Evolutionary conservation across 2,888 invertebrate genomes (phyloP), one percentile per base, ranked within the genome.

Genomic region (Meganola albula): DNA sequence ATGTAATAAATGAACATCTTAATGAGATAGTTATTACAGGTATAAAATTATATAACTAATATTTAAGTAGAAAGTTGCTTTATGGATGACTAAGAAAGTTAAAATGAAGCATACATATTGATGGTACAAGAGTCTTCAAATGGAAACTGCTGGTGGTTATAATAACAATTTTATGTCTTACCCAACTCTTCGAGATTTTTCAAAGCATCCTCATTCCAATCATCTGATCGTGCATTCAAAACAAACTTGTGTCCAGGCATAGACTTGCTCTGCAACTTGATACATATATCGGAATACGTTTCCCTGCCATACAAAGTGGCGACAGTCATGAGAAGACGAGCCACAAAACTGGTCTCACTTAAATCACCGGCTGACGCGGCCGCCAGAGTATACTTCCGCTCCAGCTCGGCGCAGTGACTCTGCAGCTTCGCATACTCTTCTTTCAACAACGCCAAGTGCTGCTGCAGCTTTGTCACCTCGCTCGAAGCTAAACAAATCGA

Each of bases 401-500:
- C 95, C 13, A 97, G 74, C 55, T 96, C 95, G 4, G 90, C 90
- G 63, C 94, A 92, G 44, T 91, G 90, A 27, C 89, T 89, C 69
- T 97, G 96, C 14, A 98, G 86, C 75, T 95, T 96, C 4, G 95
- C 92, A 76, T 97, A 97, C 75, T 98, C 96, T 53, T 96, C 95
- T 59, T 95, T 92, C 41, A 98, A 87, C 37, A 98, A 87, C 34
- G 91, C 78, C 46, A 98, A 85, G 71, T 97, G 97, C 70, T 95
- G 95, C 73, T 96, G 95, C 54, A 92, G 84, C 74, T 92, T 92
- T 38, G 88, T 85, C 53, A 88, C 87, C 72, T 90, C 90, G 48
- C 86, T 87, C 41, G 88, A 87, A 59, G 87, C 89, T 88, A 64
- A 45, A 74, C 58, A 73, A 68, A 65, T 53, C 48, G 62, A 59